Conservation (phyloP, 2,888 invertebrate genomes). For the Nomada ferruginata region DNA sequence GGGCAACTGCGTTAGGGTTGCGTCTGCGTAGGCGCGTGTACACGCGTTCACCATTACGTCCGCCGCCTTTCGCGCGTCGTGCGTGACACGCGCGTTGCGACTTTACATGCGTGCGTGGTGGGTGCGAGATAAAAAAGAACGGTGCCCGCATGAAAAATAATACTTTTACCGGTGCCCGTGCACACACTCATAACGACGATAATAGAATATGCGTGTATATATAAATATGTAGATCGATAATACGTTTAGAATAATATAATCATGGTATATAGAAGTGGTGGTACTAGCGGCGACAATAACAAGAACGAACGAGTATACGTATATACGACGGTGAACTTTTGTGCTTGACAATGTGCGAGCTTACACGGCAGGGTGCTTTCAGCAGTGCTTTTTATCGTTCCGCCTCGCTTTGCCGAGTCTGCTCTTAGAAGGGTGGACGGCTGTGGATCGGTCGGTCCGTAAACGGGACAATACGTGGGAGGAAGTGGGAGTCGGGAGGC, state of each 20-base stretch:
- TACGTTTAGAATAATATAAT: slow-evolving; percentile 44
- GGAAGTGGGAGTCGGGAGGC: slow-evolving; percentile 19
- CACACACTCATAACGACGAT: slow-evolving; percentile 35
- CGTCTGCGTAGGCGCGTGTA: too few relatives aligned
- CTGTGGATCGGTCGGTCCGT: slow-evolving; percentile 60
- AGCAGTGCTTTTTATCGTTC: slow-evolving; percentile 74
- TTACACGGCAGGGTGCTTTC: slow-evolving; percentile 82
- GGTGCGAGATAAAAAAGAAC: slow-evolving; percentile 72
- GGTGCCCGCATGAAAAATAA: slow-evolving; percentile 73
- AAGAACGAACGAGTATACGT: slow-evolving; percentile 60
- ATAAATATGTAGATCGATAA: slow-evolving; percentile 23
- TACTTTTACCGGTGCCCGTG: slow-evolving; percentile 64
- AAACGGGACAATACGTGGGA: slow-evolving; percentile 59
- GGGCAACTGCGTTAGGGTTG: too few relatives aligned
- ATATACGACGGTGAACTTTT: slow-evolving; percentile 70
- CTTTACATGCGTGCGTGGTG: slow-evolving; percentile 74
- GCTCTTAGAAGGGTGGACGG: slow-evolving; percentile 60
- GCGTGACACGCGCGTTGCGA: slow-evolving; percentile 62
- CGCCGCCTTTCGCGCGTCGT: background rate
- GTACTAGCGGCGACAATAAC: slow-evolving; percentile 61
- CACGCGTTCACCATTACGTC: background rate
- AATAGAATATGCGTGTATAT: background rate
- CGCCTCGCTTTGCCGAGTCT: slow-evolving; percentile 78
- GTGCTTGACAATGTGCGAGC: slow-evolving; percentile 83
- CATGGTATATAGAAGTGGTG: slow-evolving; percentile 25